These are phyloP conservation scores for Acanthosoma haemorrhoidale DNA, from an alignment of 2,888 invertebrate genomes.

Conservation along the genomic window DNA sequence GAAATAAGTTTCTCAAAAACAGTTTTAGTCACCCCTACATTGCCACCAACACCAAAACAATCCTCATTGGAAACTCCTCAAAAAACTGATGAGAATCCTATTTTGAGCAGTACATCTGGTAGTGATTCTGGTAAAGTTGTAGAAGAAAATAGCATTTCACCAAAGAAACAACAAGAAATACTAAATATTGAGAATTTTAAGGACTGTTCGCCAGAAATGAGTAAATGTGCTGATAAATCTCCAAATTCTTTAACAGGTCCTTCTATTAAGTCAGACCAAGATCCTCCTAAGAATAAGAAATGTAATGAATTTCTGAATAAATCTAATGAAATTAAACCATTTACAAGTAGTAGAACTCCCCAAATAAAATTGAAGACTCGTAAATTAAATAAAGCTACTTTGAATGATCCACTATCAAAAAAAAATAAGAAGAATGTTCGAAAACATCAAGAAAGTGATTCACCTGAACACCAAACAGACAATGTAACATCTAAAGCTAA, in stretches of 20 bases:
- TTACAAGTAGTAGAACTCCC: neutral
- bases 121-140: neutral
- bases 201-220: neutral
- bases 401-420: neutral
- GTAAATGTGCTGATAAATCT: neutral
- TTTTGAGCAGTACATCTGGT: neutral
- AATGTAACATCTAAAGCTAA: neutral
- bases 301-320: neutral
- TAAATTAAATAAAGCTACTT: neutral
- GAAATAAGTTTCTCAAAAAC: slow-evolving; percentile 26
- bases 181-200: neutral
- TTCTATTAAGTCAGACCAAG: neutral
- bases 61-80: neutral
- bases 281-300: neutral
- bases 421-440: neutral
- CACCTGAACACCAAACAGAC: neutral
- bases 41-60: slow-evolving; percentile 32
- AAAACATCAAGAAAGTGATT: neutral
- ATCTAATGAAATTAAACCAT: neutral
- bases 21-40: slow-evolving; percentile 32
- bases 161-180: neutral
- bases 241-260: neutral
- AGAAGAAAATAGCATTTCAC: neutral
- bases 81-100: slow-evolving; percentile 1
- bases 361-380: neutral